Percentiles rank a stretch among this genome's conserved stretches.
Conservation (phyloP, 2,113 vertebrate species). For the Colistium nudipinnis region DNA sequence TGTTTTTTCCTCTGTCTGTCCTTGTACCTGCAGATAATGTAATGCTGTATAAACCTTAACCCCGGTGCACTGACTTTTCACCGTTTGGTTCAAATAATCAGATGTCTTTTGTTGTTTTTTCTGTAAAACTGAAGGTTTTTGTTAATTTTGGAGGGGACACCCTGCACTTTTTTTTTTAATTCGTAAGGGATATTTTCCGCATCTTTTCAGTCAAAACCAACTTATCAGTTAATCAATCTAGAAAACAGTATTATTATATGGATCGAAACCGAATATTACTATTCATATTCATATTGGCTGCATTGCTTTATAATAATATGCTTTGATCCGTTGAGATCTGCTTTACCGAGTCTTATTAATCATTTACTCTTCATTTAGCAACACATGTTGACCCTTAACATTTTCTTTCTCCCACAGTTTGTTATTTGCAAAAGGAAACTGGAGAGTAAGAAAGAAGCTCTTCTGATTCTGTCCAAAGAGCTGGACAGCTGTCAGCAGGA, state of each 20-base stretch:
- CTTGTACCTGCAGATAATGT: slow-evolving; percentile 47
- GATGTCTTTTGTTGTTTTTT: neutral
- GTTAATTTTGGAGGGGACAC: no score
- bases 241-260: no score
- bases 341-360: neutral
- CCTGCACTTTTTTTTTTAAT: no score
- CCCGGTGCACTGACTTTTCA: neutral
- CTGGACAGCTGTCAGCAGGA: slow-evolving; percentile 96
- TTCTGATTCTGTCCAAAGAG: slow-evolving; percentile 96
- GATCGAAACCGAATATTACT: no score
- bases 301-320: no score
- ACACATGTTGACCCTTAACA: neutral
- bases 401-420: slow-evolving; percentile 77
- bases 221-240: no score
- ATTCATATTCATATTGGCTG: no score
- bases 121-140: neutral
- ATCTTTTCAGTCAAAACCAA: no score
- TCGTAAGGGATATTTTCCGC: no score
- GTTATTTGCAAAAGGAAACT: slow-evolving; percentile 94
- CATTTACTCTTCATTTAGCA: neutral
- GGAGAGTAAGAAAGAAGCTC: slow-evolving; percentile 95
- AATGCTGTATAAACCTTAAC: no score
- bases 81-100: neutral
- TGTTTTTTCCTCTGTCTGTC: neutral
- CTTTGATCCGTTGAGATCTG: no score